Evolutionary conservation across 2,113 vertebrate species (phyloP).

Genomic region (Nycticryphes semicollaris): DNA sequence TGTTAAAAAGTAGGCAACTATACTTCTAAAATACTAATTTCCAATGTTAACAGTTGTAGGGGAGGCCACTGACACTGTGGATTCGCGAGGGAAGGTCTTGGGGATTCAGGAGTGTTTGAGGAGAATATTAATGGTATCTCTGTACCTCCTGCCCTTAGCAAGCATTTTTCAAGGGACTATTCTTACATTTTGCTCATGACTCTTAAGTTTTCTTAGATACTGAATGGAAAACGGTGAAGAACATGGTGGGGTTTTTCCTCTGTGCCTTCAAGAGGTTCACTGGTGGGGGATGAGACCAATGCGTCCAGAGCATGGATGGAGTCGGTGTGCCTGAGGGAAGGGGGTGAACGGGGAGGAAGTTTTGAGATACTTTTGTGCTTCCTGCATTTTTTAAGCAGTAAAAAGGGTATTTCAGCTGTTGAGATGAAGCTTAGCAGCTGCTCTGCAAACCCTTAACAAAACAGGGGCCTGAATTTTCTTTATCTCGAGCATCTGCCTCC

Average conservation of each 20-base stretch:
- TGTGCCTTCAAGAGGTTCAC: neutral
- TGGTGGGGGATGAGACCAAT: neutral
- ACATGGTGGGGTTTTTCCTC: neutral
- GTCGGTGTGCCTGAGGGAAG: accelerated
- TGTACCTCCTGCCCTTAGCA: neutral
- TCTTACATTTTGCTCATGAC: neutral
- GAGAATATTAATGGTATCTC: neutral
- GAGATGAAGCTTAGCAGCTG: conserved; percentile 50
- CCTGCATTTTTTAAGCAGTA: neutral
- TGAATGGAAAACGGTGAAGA: neutral
- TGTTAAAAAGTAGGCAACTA: neutral
- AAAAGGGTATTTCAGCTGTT: conserved; percentile 1
- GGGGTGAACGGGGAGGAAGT: neutral
- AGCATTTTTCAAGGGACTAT: neutral
- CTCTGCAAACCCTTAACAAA: neutral
- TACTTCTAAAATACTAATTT: neutral
- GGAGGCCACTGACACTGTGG: neutral
- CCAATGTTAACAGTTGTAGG: neutral
- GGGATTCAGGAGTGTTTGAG: neutral
- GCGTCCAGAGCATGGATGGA: neutral
- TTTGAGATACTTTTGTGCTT: neutral
- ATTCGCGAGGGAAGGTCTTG: neutral
- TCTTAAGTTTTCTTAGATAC: neutral
- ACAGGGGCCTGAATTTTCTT: neutral
- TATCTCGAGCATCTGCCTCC: neutral